Percentiles rank a stretch among this genome's conserved stretches.
phyloP scores from a whole-genome alignment of 2,797 vertebrate species.

The Phrynocephalus vlangalii region DNA sequence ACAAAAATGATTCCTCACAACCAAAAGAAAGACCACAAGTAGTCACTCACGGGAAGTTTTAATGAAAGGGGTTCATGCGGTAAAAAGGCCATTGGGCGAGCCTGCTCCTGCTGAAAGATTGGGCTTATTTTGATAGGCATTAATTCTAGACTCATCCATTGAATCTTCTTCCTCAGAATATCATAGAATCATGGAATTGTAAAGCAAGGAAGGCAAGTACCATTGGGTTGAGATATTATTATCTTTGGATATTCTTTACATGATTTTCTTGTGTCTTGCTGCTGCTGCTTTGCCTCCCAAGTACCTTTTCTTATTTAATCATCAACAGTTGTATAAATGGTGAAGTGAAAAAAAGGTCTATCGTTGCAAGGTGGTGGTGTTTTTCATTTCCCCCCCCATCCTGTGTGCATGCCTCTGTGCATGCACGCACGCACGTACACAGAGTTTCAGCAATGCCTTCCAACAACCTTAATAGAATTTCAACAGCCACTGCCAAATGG shows the following conservation, averaged over 20 bases:
- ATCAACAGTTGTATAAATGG: slow-evolving; percentile 48
- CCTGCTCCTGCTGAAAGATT: background rate
- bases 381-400: slow-evolving; percentile 59
- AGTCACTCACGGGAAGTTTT: background rate
- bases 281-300: background rate
- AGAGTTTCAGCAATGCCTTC: slow-evolving; percentile 66
- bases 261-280: background rate
- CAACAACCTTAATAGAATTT: slow-evolving; percentile 76
- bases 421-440: slow-evolving; percentile 55
- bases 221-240: background rate
- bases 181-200: too few species aligned
- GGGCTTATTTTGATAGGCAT: background rate
- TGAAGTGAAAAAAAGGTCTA: slow-evolving; percentile 52
- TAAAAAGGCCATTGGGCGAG: background rate
- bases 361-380: slow-evolving; percentile 52
- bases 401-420: slow-evolving; percentile 27
- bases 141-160: background rate
- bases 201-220: too few species aligned
- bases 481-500: slow-evolving; percentile 75
- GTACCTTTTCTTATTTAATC: background rate
- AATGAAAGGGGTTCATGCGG: background rate
- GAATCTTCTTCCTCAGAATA: slow-evolving; percentile 1
- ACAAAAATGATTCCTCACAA: background rate
- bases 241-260: slow-evolving; percentile 13
- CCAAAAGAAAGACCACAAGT: background rate